A percentile compares a stretch with the other conserved stretches of the same genome.
Evolutionary conservation across 2,888 invertebrate genomes (phyloP).

Genomic region (Lasioglossum pauxillum): DNA sequence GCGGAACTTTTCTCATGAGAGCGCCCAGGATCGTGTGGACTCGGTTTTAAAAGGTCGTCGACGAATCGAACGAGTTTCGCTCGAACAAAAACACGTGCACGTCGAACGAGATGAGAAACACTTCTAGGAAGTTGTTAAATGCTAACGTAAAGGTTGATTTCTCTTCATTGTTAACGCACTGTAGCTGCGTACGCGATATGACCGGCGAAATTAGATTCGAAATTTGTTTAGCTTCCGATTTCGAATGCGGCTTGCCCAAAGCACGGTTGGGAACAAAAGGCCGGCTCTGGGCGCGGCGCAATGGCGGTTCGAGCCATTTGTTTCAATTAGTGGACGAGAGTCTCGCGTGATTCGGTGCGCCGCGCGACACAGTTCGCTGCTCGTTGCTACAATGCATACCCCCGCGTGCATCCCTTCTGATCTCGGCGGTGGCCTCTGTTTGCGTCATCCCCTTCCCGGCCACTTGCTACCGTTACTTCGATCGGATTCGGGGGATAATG

Average conservation of each 20-base stretch:
- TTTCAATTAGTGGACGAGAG: conserved; percentile 65
- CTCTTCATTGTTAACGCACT: neutral
- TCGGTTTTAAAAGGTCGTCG: neutral
- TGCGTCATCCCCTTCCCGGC: neutral
- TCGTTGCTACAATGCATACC: conserved; percentile 8
- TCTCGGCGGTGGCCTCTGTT: neutral
- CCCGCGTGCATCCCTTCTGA: neutral
- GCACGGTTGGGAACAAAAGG: neutral
- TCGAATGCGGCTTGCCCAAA: neutral
- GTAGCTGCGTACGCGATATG: neutral
- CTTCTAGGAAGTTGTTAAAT: neutral
- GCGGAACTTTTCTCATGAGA: neutral
- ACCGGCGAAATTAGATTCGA: neutral
- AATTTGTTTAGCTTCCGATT: conserved; percentile 9
- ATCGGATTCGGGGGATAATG: conserved; percentile 2
- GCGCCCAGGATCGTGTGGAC: neutral
- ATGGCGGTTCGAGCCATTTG: conserved; percentile 56
- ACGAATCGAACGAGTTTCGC: neutral
- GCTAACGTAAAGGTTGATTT: neutral
- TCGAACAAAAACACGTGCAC: neutral
- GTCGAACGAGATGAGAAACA: too few relatives aligned
- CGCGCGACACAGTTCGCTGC: conserved; percentile 56
- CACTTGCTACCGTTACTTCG: neutral
- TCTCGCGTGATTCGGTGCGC: conserved; percentile 59
- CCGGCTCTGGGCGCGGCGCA: neutral